Conservation (phyloP, 2,888 invertebrate species). For the Leptinotarsa rubiginosa region DNA sequence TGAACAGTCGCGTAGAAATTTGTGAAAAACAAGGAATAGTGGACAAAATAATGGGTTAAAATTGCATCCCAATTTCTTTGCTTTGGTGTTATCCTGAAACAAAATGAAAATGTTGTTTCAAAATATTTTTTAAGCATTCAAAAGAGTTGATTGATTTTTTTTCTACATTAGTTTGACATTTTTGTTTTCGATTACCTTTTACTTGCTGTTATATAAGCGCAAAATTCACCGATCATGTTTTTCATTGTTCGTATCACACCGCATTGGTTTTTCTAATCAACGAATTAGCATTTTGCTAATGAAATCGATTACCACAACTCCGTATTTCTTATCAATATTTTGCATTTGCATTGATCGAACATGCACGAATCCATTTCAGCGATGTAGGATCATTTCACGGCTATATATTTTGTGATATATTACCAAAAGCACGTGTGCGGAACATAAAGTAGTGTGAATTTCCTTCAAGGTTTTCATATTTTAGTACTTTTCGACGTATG, state of each 20-base stretch:
- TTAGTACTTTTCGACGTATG: constrained; percentile 56
- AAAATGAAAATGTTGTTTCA: too few species aligned
- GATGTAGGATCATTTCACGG: constrained; percentile 28
- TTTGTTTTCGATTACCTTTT: background rate
- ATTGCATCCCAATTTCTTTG: too few species aligned
- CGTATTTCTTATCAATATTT: background rate
- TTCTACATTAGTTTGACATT: too few species aligned
- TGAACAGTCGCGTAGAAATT: too few species aligned
- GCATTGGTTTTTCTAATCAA: background rate
- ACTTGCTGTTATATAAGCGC: background rate
- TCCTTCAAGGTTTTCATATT: constrained; percentile 60
- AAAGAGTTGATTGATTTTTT: too few species aligned
- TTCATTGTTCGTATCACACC: background rate
- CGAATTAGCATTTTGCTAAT: background rate
- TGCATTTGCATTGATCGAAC: constrained; percentile 13
- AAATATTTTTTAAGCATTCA: too few species aligned
- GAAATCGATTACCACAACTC: background rate
- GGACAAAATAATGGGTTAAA: too few species aligned
- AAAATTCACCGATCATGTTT: background rate
- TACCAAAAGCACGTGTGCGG: constrained; percentile 55
- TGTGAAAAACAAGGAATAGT: too few species aligned
- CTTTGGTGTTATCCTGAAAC: too few species aligned
- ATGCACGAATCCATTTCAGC: constrained; percentile 25
- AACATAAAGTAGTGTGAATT: constrained; percentile 57
- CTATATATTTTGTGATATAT: constrained; percentile 46